Evolutionary conservation across 37 sponge, comb jelly and placozoan genomes (phyloP).

Genomic region (Cliona cf. orientalis): DNA sequence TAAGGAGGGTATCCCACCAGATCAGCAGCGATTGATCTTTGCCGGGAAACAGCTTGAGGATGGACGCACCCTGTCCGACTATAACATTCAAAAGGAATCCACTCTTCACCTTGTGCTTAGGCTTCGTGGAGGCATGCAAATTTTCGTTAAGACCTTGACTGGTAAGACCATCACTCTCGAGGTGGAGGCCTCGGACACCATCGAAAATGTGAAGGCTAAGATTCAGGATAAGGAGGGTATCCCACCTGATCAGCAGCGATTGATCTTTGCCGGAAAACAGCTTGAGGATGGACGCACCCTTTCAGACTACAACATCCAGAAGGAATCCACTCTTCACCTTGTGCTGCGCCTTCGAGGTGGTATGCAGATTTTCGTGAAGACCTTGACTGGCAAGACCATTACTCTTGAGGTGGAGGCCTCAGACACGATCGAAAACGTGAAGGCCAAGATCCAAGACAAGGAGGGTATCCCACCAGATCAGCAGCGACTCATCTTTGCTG

Average conservation of each 20-base stretch:
- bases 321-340: conserved; percentile 82
- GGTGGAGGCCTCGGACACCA: conserved; percentile 80
- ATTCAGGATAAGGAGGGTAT: conserved; percentile 89
- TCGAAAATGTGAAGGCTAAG: conserved; percentile 78
- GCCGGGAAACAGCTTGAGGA: conserved; percentile 81
- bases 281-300: conserved; percentile 90
- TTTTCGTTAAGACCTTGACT: conserved; percentile 79
- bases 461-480: conserved; percentile 94
- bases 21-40: conserved; percentile 95
- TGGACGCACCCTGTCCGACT: conserved; percentile 57
- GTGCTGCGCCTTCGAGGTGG: conserved; percentile 52
- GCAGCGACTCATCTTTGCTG: conserved; percentile 79
- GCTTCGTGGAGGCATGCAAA: conserved; percentile 33
- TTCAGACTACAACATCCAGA: conserved; percentile 90
- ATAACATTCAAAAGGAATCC: conserved; percentile 88
- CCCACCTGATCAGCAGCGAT: conserved; percentile 85
- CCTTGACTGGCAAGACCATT: conserved; percentile 80
- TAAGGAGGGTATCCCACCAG: conserved; percentile 77
- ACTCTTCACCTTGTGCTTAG: conserved; percentile 19
- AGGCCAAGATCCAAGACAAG: conserved; percentile 91
- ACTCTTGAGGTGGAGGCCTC: conserved; percentile 83
- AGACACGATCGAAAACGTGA: conserved; percentile 88
- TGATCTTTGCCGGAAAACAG: conserved; percentile 84
- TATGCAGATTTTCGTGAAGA: conserved; percentile 63
- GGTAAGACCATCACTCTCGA: conserved; percentile 89